phyloP scores from a whole-genome alignment of 2,888 invertebrate species.

The Pterostichus niger region DNA sequence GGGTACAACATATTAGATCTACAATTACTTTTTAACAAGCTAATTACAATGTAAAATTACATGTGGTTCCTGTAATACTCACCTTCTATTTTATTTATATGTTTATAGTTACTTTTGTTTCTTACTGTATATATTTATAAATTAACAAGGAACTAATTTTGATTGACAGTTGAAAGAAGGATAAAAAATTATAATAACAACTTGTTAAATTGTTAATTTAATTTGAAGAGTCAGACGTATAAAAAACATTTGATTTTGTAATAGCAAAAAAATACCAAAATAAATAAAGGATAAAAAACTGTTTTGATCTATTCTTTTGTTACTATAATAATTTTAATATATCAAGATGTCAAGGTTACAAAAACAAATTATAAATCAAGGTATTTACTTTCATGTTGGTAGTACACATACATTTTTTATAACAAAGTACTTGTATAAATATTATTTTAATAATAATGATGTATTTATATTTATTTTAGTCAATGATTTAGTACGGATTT shows the following conservation, averaged over 20 bases:
- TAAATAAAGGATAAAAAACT: no score
- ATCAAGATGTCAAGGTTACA: slow-evolving; percentile 5
- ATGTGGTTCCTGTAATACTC: slow-evolving; percentile 53
- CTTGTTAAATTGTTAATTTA: background rate
- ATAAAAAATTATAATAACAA: background rate
- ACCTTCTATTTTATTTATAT: slow-evolving; percentile 7
- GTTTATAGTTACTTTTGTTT: background rate
- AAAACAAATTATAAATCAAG: slow-evolving; percentile 21
- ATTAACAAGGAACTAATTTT: background rate
- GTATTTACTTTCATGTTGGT: slow-evolving; percentile 23
- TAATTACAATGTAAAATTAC: slow-evolving; percentile 60
- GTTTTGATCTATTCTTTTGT: background rate
- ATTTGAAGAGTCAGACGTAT: background rate
- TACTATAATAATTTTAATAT: background rate
- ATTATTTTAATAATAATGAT: no score
- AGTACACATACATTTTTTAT: background rate
- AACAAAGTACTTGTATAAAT: background rate
- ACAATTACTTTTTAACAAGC: slow-evolving; percentile 64
- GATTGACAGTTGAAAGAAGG: slow-evolving; percentile 28
- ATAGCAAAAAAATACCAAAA: background rate
- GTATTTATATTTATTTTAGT: no score
- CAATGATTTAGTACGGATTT: no score
- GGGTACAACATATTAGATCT: slow-evolving; percentile 58
- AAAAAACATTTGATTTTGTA: slow-evolving; percentile 2
- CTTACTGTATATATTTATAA: background rate